Base-by-base conservation (phyloP, 1,140 invertebrate genomes). In the Lucilia sericata region DNA sequence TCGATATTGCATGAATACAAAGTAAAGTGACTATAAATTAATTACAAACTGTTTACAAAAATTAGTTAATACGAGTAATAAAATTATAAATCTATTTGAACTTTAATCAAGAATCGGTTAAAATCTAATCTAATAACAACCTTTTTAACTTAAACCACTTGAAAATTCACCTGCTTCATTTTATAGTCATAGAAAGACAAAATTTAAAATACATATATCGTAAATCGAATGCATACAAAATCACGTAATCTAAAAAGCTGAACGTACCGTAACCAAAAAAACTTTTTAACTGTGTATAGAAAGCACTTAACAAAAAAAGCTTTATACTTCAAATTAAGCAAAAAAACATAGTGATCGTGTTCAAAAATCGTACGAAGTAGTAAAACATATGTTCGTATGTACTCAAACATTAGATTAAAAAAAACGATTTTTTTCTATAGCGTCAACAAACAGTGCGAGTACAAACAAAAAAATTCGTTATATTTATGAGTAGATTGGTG, bases 381-480 rank as follows among this genome's bases (percentile, higher is more conserved):
- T 42, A 60, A 60, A 60, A 60, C 55, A 60, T 42, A 60, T 60
- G 55, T 60, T 60, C 55, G 55, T 60, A 30, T 30, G 55, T 60
- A n/a, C 14, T 7, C 55, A 17, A 60, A n/a, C 51, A 60, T 17
- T 60, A 60, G 51, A 55, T 36, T 36, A 36, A 36, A 36, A 36
- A 36, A 36, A 3, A 36, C 36, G 8, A 8, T n/a, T n/a, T n/a
- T n/a, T n/a, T n/a, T n/a, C n/a, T n/a, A n/a, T n/a, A n/a, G 8
- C 3, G 14, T 17, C 9, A 60, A 60, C 55, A 60, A 60, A 60
- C 55, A n/a, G n/a, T 14, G 51, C 65, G n/a, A 70, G 7, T 19
- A 70, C 19, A 21, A 78, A 78, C 17, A n/a, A 49, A 80, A n/a
- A 80, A 80, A 25, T 51, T 47, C 76, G 76, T 80, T 80, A 80